Evolutionary conservation across 2,113 vertebrate species (phyloP), one percentile per base, ranked within the genome.

Genomic region (Aphelocoma coerulescens): DNA sequence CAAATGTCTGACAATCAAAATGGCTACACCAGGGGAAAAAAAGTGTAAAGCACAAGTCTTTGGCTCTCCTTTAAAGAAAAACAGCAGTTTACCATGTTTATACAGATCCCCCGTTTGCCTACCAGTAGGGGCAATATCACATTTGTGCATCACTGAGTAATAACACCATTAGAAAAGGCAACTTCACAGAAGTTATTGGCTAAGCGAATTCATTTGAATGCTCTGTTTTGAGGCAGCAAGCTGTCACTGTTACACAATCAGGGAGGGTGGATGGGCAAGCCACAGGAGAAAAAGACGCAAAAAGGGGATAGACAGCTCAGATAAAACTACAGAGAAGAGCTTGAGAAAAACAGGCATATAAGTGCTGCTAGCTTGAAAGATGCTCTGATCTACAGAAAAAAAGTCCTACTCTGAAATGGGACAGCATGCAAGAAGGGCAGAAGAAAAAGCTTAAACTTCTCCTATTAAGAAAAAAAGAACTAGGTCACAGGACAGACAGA

Each of bases 141-240:
- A 97, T 98, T 97, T 98, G 98, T 98, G 98, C 97, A 98, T 98
- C 98, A 98, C 98, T 98, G 98, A 98, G 98, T 98, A 98, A 98
- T 98, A 98, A 98, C 98, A 98, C 98, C 98, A 98, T 98, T 98
- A 98, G 98, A 98, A 98, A 98, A 98, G 98, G 98, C 98, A 98
- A 98, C 98, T 98, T 98, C 98, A 98, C 96, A 98, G 98, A 98
- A 98, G 98, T 98, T 98, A 98, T 98, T 98, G 98, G 98, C 98
- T 98, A 98, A 98, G 98, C 98, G 96, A 98, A 98, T 98, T 98
- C 98, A 98, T 98, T 97, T 98, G 98, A 98, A 98, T 98, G 98
- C 98, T 98, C 98, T 98, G 97, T 98, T 98, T 97, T 97, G 98
- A 98, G 98, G 98, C 98, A 98, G 98, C 98, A 98, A 97, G 97